A percentile compares a stretch with the other conserved stretches of the same genome.
Conservation (phyloP, 1,140 invertebrate genomes). For the Cecropterus lyciades region DNA sequence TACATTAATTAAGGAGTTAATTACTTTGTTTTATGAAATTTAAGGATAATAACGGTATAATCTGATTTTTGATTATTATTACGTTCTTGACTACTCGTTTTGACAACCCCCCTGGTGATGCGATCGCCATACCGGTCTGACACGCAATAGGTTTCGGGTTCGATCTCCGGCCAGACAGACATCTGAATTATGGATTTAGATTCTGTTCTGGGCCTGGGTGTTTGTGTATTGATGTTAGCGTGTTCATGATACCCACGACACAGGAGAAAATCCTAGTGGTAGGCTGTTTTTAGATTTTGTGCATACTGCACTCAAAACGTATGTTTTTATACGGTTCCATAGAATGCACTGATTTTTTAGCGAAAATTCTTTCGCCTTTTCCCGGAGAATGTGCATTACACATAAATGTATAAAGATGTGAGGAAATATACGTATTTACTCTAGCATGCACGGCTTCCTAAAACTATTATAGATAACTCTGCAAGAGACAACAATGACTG, state of each 20-base stretch:
- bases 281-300: neutral
- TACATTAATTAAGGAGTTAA: neutral
- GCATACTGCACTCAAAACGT: neutral
- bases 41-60: neutral
- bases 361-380: slow-evolving; percentile 3
- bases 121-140: too few relatives aligned
- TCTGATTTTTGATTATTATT: too few relatives aligned
- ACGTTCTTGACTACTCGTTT: too few relatives aligned
- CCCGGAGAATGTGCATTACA: slow-evolving; percentile 1
- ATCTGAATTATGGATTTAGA: too few relatives aligned
- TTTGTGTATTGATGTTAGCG: too few relatives aligned
- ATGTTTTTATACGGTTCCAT: neutral
- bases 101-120: too few relatives aligned
- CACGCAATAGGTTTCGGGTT: too few relatives aligned
- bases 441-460: slow-evolving; percentile 1
- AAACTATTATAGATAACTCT: slow-evolving; percentile 30
- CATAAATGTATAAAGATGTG: slow-evolving; percentile 5
- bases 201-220: too few relatives aligned
- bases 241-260: too few relatives aligned
- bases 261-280: too few relatives aligned
- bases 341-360: neutral
- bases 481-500: slow-evolving; percentile 17
- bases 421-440: slow-evolving; percentile 15
- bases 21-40: neutral
- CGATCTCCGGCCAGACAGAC: too few relatives aligned